Percentiles rank a stretch among this genome's conserved stretches.
phyloP scores from a whole-genome alignment of 2,888 invertebrate genomes.

The Gibbula magus region DNA sequence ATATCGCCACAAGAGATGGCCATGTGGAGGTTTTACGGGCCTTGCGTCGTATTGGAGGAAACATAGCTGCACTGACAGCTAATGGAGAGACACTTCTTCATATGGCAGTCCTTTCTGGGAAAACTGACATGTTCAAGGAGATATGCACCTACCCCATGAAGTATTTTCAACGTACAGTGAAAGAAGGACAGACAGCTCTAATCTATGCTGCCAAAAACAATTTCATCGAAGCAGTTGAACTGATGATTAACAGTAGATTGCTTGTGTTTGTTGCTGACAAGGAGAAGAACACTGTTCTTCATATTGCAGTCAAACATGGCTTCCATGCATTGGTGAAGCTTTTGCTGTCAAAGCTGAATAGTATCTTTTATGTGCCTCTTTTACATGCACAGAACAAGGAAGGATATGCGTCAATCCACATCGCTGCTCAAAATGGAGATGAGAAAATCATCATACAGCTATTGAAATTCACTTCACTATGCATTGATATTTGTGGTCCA shows the following conservation, averaged over 20 bases:
- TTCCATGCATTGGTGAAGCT: neutral
- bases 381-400: neutral
- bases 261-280: neutral
- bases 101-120: neutral
- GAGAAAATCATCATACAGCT: neutral
- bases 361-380: neutral
- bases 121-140: neutral
- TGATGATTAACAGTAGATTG: neutral
- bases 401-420: neutral
- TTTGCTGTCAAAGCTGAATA: neutral
- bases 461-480: neutral
- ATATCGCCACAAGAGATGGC: neutral
- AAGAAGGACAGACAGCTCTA: neutral
- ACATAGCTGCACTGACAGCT: too few relatives aligned
- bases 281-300: neutral
- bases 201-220: neutral
- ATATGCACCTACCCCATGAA: too few relatives aligned
- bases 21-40: neutral
- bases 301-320: neutral
- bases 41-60: neutral
- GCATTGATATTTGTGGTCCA: neutral
- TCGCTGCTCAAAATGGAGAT: neutral
- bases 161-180: neutral
- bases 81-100: neutral
- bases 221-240: neutral